A percentile compares a stretch with the other conserved stretches of the same genome.
phyloP scores from a whole-genome alignment of 2,113 vertebrate genomes.

The Grantiella picta region DNA sequence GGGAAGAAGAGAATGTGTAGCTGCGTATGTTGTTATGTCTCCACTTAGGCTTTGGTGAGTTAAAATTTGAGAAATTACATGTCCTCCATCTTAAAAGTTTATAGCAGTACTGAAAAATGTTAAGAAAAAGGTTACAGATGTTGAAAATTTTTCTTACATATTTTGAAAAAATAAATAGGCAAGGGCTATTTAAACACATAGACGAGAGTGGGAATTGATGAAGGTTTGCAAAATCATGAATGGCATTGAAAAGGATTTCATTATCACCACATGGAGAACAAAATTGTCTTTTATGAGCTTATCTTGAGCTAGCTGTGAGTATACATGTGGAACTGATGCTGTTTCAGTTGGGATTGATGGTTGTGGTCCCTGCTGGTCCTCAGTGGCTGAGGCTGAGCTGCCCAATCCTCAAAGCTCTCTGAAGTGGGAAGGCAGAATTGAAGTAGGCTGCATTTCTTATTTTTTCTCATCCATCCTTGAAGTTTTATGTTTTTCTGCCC shows the following conservation, averaged over 20 bases:
- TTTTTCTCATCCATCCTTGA: neutral
- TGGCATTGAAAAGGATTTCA: neutral
- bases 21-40: neutral
- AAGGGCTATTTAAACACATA: neutral
- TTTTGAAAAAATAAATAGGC: neutral
- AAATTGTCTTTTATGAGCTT: neutral
- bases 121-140: neutral
- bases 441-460: neutral
- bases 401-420: neutral
- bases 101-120: neutral
- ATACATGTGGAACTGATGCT: neutral
- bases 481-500: neutral
- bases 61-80: neutral
- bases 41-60: neutral
- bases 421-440: neutral
- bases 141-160: neutral
- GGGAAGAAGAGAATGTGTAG: neutral
- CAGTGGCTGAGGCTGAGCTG: neutral
- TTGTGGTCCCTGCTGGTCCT: neutral
- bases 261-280: neutral
- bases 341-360: neutral
- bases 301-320: neutral
- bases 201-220: neutral
- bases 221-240: neutral
- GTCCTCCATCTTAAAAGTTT: neutral